phyloP scores from a whole-genome alignment of 2,113 vertebrate genomes.

The Passer montanus region DNA sequence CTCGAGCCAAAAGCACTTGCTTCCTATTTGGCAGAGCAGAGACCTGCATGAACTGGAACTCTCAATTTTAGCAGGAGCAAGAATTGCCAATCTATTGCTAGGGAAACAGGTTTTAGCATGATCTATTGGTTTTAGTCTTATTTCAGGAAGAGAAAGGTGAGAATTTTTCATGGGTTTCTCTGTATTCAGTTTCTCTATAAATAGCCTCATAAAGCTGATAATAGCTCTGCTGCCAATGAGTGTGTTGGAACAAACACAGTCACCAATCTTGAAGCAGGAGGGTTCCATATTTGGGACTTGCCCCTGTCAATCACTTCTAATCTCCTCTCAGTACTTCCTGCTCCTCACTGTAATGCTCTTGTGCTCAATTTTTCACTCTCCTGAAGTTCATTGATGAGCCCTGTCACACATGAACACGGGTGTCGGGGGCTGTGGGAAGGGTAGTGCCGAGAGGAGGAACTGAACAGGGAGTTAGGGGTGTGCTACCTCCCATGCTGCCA shows the following conservation, averaged over 20 bases:
- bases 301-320: slow-evolving; percentile 5
- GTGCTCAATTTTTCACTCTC: background rate
- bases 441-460: background rate
- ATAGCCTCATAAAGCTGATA: slow-evolving; percentile 44
- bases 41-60: background rate
- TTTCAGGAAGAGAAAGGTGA: background rate
- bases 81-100: background rate
- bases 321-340: background rate
- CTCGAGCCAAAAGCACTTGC: background rate
- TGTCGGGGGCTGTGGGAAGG: background rate
- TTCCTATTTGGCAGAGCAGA: background rate
- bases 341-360: background rate
- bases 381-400: background rate
- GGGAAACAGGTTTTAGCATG: background rate
- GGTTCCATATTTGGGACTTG: background rate
- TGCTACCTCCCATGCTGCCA: slow-evolving; percentile 22
- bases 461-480: background rate
- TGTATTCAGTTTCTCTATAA: slow-evolving; percentile 48
- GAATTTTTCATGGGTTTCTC: slow-evolving; percentile 29
- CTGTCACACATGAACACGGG: background rate
- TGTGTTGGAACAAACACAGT: slow-evolving; percentile 29
- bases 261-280: background rate
- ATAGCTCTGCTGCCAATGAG: background rate
- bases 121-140: background rate
- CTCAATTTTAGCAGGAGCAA: background rate